Conservation (phyloP, 1,140 invertebrate species). For the Scaptomyza pallida region DNA sequence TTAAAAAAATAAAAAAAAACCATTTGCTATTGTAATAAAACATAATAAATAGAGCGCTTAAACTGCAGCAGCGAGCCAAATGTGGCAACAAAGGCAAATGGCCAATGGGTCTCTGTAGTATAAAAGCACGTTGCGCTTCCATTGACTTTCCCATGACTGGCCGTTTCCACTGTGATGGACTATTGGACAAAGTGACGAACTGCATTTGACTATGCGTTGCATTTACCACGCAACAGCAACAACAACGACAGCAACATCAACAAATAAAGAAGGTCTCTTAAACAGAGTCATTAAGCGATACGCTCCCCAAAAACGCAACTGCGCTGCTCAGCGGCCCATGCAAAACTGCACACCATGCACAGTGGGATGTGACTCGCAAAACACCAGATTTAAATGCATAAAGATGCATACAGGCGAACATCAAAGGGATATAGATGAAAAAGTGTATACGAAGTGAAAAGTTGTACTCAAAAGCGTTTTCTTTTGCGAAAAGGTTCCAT, state of each 20-base stretch:
- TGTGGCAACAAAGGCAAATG: slow-evolving; percentile 5
- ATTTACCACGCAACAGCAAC: too few relatives aligned
- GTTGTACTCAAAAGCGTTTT: too few relatives aligned
- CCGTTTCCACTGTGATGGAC: slow-evolving; percentile 9
- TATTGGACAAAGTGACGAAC: slow-evolving; percentile 6
- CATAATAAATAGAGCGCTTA: slow-evolving; percentile 15
- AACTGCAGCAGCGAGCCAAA: slow-evolving; percentile 2
- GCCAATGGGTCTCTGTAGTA: neutral
- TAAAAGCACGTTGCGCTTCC: slow-evolving; percentile 9
- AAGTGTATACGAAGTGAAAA: too few relatives aligned
- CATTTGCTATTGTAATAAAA: slow-evolving; percentile 14
- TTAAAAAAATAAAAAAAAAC: too few relatives aligned
- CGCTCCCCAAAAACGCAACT: slow-evolving; percentile 25
- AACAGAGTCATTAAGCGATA: slow-evolving; percentile 53
- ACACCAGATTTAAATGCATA: too few relatives aligned
- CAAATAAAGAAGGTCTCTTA: slow-evolving; percentile 32
- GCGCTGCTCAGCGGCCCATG: slow-evolving; percentile 39
- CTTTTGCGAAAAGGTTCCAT: too few relatives aligned
- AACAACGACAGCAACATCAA: too few relatives aligned
- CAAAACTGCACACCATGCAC: slow-evolving; percentile 25
- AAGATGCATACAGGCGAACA: too few relatives aligned
- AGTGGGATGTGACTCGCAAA: neutral
- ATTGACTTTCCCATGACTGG: slow-evolving; percentile 37
- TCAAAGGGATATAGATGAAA: too few relatives aligned
- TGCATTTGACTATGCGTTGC: slow-evolving; percentile 19